Base-by-base conservation (phyloP, 2,113 vertebrate genomes). In the Columba janthina region DNA sequence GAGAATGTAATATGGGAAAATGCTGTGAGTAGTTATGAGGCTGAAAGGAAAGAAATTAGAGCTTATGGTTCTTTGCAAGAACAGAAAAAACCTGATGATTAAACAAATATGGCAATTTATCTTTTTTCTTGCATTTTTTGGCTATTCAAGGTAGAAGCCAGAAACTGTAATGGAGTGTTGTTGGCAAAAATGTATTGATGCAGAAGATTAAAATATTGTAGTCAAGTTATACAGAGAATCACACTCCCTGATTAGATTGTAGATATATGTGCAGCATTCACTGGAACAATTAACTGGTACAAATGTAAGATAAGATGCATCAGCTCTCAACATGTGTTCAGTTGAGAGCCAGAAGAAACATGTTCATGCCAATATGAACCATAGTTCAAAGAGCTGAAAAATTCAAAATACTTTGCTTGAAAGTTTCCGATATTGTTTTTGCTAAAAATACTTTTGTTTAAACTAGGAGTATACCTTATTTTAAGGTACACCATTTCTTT, bases 331-430 rank as follows among this genome's bases (percentile, higher is more conserved):
- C 38, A 76, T 85, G 70, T 87, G 42, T 90, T 93, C 89, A 54
- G n/a, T 9, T 78, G 65, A 93, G 28, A 91, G 79, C 79, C 92
- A 97, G 82, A 88, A 93, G 93, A 97, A 96, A 94, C 61, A 81
- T 77, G 44, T 72, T 75, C 42, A n/a, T 92, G 94, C 93, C 91
- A 96, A 66, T 79, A 44, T 90, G 91, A 94, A 73, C 50, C 46
- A 32, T 6, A 95, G 85, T 93, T 97, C 89, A 97, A 96, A 96
- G 94, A 93, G 51, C 32, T 90, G 77, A 75, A 95, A 97, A 96
- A 94, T 81, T 83, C 61, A 88, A 80, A 91, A 96, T 58, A 51
- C 44, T 83, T 67, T 87, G 79, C 77, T 70, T 94, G 44, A 88
- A 95, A 95, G 57, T 89, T 96, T 97, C 88, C 85, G 85, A 31